Conservation (phyloP, 2,888 invertebrate genomes). For the Nasonovia ribisnigri region DNA sequence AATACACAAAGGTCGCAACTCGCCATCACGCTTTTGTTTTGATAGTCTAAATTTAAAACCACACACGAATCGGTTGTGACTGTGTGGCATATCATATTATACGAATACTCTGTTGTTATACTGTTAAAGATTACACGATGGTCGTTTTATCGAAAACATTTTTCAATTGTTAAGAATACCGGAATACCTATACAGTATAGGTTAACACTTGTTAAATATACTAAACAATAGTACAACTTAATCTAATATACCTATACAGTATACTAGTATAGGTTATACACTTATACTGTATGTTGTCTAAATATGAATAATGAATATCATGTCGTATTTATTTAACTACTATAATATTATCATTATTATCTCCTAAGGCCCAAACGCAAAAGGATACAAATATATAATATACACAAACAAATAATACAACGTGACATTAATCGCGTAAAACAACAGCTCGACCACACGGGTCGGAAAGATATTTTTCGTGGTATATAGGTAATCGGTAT, state of each 20-base stretch:
- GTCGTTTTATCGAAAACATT: background rate
- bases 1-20: background rate
- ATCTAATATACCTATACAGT: too few species aligned
- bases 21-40: background rate
- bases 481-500: background rate
- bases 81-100: background rate
- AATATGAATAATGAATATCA: background rate
- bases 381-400: too few species aligned
- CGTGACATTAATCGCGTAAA: background rate
- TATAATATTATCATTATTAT: background rate
- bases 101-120: background rate
- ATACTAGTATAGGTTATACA: too few species aligned
- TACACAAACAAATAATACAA: background rate
- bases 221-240: too few species aligned
- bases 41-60: constrained; percentile 12
- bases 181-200: background rate
- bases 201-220: too few species aligned
- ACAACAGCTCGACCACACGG: background rate
- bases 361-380: background rate
- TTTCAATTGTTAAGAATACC: background rate
- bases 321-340: background rate
- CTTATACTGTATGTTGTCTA: background rate
- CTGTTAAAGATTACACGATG: background rate
- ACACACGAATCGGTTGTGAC: background rate
- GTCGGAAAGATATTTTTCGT: background rate